These are phyloP conservation scores for Nesidiocoris tenuis DNA, from an alignment of 2,888 invertebrate species.

Conservation along the genomic window DNA sequence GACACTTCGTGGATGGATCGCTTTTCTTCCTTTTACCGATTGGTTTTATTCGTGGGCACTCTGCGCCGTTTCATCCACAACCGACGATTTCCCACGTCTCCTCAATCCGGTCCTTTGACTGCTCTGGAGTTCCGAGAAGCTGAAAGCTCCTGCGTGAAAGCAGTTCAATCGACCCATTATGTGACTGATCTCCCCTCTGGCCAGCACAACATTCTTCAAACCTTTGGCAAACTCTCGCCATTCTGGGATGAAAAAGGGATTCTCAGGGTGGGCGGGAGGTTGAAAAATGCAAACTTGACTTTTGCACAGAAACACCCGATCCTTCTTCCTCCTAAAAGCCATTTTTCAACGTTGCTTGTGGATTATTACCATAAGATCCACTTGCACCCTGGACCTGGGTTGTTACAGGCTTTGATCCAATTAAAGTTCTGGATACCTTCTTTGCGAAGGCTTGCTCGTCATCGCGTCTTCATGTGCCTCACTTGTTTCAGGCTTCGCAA, in stretches of 20 bases:
- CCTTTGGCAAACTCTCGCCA: neutral
- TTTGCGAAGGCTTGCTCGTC: neutral
- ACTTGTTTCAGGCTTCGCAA: neutral
- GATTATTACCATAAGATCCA: constrained; percentile 34
- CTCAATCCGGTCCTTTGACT: too few relatives aligned
- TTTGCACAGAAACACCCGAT: constrained; percentile 29
- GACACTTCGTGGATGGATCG: neutral
- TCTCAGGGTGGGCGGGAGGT: too few relatives aligned
- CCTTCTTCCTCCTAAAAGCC: constrained; percentile 18
- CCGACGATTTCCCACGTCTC: too few relatives aligned
- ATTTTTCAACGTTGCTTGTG: constrained; percentile 25
- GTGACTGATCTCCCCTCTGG: too few relatives aligned
- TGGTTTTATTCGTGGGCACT: neutral
- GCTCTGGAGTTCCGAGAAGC: too few relatives aligned
- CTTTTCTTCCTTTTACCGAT: neutral
- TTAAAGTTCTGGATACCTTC: constrained; percentile 7
- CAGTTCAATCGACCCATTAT: too few relatives aligned
- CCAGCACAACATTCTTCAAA: too few relatives aligned
- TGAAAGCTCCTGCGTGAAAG: too few relatives aligned
- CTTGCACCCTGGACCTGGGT: constrained; percentile 27
- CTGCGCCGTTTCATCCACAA: too few relatives aligned
- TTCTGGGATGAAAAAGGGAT: neutral
- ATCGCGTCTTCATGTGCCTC: neutral
- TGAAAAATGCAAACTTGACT: neutral
- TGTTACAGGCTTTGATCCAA: constrained; percentile 6